Evolutionary conservation across 2,797 vertebrate genomes (phyloP).

Genomic region (Pogoniulus pusillus): DNA sequence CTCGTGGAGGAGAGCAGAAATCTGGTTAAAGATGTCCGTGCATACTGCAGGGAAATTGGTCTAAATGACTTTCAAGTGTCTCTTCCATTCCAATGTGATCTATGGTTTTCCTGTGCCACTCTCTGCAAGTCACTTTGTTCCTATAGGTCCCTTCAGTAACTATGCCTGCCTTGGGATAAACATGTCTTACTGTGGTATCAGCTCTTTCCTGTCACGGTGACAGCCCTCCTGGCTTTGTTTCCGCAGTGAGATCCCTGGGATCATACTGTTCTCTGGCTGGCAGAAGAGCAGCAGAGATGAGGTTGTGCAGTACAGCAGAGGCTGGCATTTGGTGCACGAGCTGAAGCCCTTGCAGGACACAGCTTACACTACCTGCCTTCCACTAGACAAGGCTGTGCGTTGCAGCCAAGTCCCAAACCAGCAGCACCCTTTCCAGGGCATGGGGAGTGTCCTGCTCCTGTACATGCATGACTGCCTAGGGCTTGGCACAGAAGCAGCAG

Average conservation of each 20-base stretch:
- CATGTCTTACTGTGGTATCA: not conserved
- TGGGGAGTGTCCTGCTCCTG: rapidly evolving
- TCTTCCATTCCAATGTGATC: too few relatives aligned
- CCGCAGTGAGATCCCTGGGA: rapidly evolving
- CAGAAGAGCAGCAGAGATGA: not conserved
- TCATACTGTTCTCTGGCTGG: rapidly evolving
- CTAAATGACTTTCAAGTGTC: too few relatives aligned
- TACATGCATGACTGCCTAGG: rapidly evolving
- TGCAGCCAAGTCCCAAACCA: rapidly evolving
- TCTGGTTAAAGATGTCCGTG: too few relatives aligned
- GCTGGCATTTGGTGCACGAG: rapidly evolving
- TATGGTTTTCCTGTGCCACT: not conserved
- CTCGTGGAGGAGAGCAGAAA: not conserved
- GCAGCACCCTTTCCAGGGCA: not conserved
- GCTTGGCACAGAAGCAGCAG: not conserved
- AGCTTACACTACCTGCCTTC: rapidly evolving
- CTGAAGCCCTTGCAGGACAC: not conserved
- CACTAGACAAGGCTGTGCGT: not conserved
- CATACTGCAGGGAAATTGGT: too few relatives aligned
- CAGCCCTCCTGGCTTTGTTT: not conserved
- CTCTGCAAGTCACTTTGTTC: not conserved
- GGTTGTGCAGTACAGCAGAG: rapidly evolving
- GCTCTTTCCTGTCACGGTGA: not conserved
- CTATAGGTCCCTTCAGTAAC: not conserved
- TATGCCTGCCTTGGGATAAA: not conserved